Evolutionary conservation across 2,888 invertebrate species (phyloP).

Genomic region (Chloroclystis v-ata): DNA sequence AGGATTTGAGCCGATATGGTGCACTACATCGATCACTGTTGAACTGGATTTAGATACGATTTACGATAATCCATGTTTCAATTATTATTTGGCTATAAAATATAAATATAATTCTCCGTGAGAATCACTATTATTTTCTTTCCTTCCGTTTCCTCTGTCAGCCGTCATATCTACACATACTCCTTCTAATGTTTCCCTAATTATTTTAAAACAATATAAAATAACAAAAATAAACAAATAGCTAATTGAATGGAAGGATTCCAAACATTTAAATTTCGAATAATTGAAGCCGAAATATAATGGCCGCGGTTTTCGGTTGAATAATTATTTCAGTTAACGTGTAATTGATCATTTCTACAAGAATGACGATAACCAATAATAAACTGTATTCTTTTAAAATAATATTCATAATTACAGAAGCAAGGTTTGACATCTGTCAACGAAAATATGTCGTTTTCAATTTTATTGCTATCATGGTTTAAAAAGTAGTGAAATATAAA

Average conservation of each 20-base stretch:
- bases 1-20: conserved; percentile 19
- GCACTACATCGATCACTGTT: conserved; percentile 54
- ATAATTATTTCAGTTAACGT: conserved; percentile 20
- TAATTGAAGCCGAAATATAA: conserved; percentile 19
- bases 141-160: too few relatives aligned
- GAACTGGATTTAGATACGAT: conserved; percentile 55
- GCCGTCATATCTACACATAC: too few relatives aligned
- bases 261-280: conserved; percentile 27
- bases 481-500: too few relatives aligned
- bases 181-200: too few relatives aligned
- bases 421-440: conserved; percentile 21
- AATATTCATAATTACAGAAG: conserved; percentile 9
- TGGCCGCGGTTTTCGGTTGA: conserved; percentile 13
- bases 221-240: conserved; percentile 26
- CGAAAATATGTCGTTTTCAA: conserved; percentile 11
- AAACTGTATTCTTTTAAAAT: conserved; percentile 6
- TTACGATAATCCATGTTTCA: conserved; percentile 39
- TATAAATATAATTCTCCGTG: too few relatives aligned
- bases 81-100: too few relatives aligned
- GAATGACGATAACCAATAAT: conserved; percentile 19
- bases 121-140: too few relatives aligned
- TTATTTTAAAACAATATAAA: too few relatives aligned
- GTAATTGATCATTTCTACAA: conserved; percentile 21
- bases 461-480: too few relatives aligned
- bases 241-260: conserved; percentile 24